Evolutionary conservation across 2,888 invertebrate species (phyloP).

Genomic region (Drosophila pegasa): DNA sequence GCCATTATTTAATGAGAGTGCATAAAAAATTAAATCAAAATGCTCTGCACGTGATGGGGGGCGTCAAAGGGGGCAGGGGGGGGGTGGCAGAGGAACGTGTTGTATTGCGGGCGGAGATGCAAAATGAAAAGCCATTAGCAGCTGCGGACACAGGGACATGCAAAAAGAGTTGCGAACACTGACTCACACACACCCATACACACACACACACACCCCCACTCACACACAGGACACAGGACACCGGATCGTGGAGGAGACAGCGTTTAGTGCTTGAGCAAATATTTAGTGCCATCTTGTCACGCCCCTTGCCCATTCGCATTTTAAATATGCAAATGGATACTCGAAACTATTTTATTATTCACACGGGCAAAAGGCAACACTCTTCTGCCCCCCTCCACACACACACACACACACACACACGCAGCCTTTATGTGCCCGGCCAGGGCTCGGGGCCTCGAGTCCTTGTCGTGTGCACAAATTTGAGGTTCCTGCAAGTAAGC

Average conservation of each 20-base stretch:
- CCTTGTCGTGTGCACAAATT: conserved; percentile 28
- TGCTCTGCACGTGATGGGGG: conserved; percentile 38
- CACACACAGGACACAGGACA: conserved; percentile 3
- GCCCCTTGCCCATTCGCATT: conserved; percentile 26
- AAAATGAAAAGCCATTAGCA: conserved; percentile 52
- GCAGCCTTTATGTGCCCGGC: not conserved
- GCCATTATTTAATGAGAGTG: conserved; percentile 62
- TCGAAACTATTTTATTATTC: conserved; percentile 75
- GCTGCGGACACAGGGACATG: conserved; percentile 30
- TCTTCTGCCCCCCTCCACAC: conserved; percentile 10
- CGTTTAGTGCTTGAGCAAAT: conserved; percentile 48
- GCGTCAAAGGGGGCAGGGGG: not conserved
- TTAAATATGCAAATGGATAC: conserved; percentile 76
- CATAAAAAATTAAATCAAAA: conserved; percentile 68
- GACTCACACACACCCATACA: conserved; percentile 14
- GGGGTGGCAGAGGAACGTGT: no score
- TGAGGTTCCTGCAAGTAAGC: conserved; percentile 30
- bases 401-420: conserved; percentile 18
- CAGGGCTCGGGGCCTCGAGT: not conserved
- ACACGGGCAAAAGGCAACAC: conserved; percentile 25
- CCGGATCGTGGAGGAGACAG: conserved; percentile 26
- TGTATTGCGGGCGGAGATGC: conserved; percentile 5
- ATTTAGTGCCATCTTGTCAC: conserved; percentile 54
- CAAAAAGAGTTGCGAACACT: conserved; percentile 29
- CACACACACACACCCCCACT: conserved; percentile 2